Conservation (phyloP, 2,797 vertebrate species). For the Notamacropus eugenii region DNA sequence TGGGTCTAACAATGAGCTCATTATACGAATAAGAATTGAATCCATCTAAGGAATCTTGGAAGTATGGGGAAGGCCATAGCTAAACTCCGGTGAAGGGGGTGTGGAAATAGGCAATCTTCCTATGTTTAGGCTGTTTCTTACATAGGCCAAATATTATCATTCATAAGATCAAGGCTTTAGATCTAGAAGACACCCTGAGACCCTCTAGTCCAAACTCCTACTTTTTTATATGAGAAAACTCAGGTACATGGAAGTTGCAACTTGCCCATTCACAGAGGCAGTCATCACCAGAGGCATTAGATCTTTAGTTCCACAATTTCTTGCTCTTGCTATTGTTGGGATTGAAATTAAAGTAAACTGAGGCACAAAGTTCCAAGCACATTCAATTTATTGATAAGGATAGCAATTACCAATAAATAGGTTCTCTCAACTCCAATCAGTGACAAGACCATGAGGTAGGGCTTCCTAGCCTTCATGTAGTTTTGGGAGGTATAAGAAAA, state of each 20-base stretch:
- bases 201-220: background rate
- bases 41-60: background rate
- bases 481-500: background rate
- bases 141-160: background rate
- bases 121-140: slow-evolving; percentile 15
- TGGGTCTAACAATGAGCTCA: background rate
- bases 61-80: background rate
- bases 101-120: slow-evolving; percentile 11
- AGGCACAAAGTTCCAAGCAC: background rate
- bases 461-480: background rate
- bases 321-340: background rate
- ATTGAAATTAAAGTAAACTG: background rate
- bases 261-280: background rate
- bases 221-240: background rate
- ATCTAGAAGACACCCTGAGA: background rate
- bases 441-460: background rate
- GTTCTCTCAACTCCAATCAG: background rate
- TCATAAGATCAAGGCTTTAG: background rate
- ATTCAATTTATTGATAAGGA: background rate
- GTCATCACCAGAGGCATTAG: background rate
- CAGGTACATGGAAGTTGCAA: background rate
- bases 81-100: background rate
- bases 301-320: background rate
- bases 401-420: background rate
- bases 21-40: background rate